Base-by-base conservation (phyloP, 2,888 invertebrate species). In the Barypeithes pellucidus region DNA sequence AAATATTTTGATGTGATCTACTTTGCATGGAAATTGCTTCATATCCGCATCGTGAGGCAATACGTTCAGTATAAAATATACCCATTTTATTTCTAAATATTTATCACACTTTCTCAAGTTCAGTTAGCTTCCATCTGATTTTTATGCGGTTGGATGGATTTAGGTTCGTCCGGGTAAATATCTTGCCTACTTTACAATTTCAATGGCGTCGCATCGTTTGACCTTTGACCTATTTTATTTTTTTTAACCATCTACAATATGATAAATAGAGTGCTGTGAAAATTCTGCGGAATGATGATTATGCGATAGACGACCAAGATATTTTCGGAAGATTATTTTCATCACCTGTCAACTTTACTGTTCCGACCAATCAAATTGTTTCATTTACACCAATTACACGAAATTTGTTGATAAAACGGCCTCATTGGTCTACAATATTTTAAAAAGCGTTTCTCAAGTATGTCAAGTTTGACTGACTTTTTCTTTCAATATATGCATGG, bases 31-130 rank as follows among this genome's bases (percentile, higher is more conserved):
- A 73, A 73, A 69, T 73, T 65, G 73, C 66, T 65, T 73, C 57
- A 69, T 73, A 73, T 73, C 43, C 65, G 63, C 41, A 57, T 24
- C 36, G 57, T 43, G 45, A 43, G 47, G 57, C 72, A 73, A 63
- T 67, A 67, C 67, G 72, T 50, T 67, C 43, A 24, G 67, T 63
- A 67, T 67, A 73, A 73, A 73, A 68, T 73, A 73, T 67, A 63
- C 62, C 72, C 33, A 68, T 73, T 63, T 67, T 73, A 72, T 73
- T 73, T 61, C 36, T 52, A 73, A 73, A 73, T 73, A 73, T 73
- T 73, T 73, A 73, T 73, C 72, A 61, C 72, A 67, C 72, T 69
- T 73, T 73, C 65, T 68, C 73, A 65, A 66, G 66, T 73, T 73
- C 65, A 66, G 50, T 63, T 61, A 63, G 69, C 57, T 68, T 73